Evolutionary conservation across 2,797 vertebrate species (phyloP), one percentile per base, ranked within the genome.

Genomic region (Antennarius maculatus): DNA sequence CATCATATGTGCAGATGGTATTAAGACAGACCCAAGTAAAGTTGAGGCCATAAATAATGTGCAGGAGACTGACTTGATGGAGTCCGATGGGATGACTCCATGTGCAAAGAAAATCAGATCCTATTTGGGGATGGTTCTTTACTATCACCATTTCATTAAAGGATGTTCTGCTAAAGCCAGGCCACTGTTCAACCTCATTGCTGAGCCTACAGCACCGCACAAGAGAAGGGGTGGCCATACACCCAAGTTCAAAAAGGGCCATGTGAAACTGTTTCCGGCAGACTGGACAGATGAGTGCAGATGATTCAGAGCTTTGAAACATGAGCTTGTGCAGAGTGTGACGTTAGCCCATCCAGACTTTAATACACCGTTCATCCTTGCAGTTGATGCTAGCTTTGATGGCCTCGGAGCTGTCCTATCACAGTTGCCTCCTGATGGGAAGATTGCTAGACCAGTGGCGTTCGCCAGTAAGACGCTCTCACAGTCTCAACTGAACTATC

Each of bases 111-210:
- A 80, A 15, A 77, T 77, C 5, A 9, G 59, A 27, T 82, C 62
- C 0, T 80, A 66, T 9, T 13, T 72, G 0, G 71, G 74, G 0
- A 73, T 79, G 59, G 59, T 76, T 0, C 18, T 79, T 0, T 78
- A 68, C 9, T 74, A 82, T 11, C 65, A 75, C 3, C 67, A 63
- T 11, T 84, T 75, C 5, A 82, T 76, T 39, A 51, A 57, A 1
- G 28, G 8, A 1, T 78, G 77, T 1, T 84, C 76, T 15, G 49
- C 18, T 1, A 64, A 61, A 15, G 76, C 74, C 5, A 71, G 47
- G 2, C 69, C 49, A 0, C 18, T 79, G 12, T 78, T 81, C 23
- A 39, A 23, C 3, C 57, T 55, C 0, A 48, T 69, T 0, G 41
- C 72, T 18, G 69, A 76, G 11, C n/a, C 47, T 48, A 1, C 39